Conservation (phyloP, 2,797 vertebrate species). For the Anabacerthia variegaticeps region DNA sequence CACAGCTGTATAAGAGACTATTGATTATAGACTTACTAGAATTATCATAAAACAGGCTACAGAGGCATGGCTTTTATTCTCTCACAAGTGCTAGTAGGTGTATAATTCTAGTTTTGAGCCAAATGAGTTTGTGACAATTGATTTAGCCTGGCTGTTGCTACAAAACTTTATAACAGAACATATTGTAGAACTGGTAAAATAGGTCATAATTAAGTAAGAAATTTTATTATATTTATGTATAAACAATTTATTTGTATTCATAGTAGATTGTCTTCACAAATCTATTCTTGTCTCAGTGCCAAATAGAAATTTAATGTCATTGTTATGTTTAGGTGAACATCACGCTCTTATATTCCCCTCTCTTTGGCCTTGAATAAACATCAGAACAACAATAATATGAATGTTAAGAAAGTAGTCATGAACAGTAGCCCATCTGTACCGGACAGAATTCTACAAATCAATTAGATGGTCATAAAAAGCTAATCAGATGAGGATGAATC, state of each 20-base stretch:
- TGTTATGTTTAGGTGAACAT: slow-evolving; percentile 78
- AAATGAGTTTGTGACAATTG: slow-evolving; percentile 14
- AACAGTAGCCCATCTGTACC: slow-evolving; percentile 80
- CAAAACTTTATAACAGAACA: slow-evolving; percentile 15
- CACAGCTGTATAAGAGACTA: neutral
- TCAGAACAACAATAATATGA: slow-evolving; percentile 78
- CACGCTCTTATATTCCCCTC: slow-evolving; percentile 71
- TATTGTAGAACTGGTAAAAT: slow-evolving; percentile 46
- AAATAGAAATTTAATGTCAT: slow-evolving; percentile 76
- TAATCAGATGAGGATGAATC: slow-evolving; percentile 78
- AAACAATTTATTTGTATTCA: slow-evolving; percentile 73
- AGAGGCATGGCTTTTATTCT: neutral
- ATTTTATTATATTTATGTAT: slow-evolving; percentile 65
- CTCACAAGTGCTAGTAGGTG: neutral
- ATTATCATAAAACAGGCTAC: neutral
- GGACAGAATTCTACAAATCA: slow-evolving; percentile 85
- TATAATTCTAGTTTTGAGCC: slow-evolving; percentile 7
- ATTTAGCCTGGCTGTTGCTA: slow-evolving; percentile 20
- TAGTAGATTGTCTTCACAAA: slow-evolving; percentile 60
- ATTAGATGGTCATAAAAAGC: slow-evolving; percentile 80
- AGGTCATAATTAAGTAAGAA: slow-evolving; percentile 66
- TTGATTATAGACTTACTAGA: neutral
- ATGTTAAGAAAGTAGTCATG: slow-evolving; percentile 74
- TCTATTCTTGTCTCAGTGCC: slow-evolving; percentile 70
- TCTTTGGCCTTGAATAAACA: slow-evolving; percentile 82